A percentile compares a stretch with the other conserved stretches of the same genome.
phyloP scores from a whole-genome alignment of 2,797 vertebrate species.

The Typhlichthys subterraneus region DNA sequence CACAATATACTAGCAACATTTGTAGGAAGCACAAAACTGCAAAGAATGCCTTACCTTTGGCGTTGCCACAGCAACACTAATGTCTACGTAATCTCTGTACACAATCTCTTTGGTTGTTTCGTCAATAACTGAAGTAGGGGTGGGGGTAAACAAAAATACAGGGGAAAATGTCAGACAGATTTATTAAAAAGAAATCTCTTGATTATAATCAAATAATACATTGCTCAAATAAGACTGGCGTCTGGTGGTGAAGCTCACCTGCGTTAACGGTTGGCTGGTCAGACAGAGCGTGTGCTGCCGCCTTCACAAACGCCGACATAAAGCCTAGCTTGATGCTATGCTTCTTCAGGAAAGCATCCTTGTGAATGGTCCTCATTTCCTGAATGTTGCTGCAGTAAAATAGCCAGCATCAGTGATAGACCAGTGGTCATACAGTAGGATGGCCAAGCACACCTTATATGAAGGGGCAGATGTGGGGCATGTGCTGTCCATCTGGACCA shows the following conservation, averaged over 20 bases:
- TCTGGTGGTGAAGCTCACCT: conserved; percentile 69
- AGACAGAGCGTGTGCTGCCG: conserved; percentile 86
- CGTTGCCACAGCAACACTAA: conserved; percentile 93
- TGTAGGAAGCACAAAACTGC: not conserved
- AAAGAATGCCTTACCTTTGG: conserved; percentile 79
- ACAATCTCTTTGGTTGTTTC: conserved; percentile 93
- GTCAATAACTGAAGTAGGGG: conserved; percentile 83
- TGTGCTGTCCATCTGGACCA: too few relatives aligned
- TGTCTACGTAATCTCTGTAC: conserved; percentile 94
- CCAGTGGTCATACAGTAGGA: too few relatives aligned
- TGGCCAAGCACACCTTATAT: too few relatives aligned
- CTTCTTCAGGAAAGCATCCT: conserved; percentile 85
- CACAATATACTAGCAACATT: not conserved
- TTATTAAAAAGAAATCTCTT: not conserved
- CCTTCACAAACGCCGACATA: conserved; percentile 95
- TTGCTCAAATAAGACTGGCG: not conserved
- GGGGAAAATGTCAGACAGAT: not conserved
- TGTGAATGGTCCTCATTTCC: conserved; percentile 85
- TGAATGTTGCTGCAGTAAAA: conserved; percentile 83
- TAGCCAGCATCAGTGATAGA: conserved; percentile 63
- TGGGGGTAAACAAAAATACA: conserved; percentile 7
- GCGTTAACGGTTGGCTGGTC: conserved; percentile 93
- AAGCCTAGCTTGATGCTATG: conserved; percentile 91
- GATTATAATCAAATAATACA: not conserved
- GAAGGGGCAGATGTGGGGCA: too few relatives aligned